Percentiles rank a stretch among this genome's conserved stretches.
Evolutionary conservation across 2,797 vertebrate species (phyloP).

Genomic region (Cryptoprocta ferox): DNA sequence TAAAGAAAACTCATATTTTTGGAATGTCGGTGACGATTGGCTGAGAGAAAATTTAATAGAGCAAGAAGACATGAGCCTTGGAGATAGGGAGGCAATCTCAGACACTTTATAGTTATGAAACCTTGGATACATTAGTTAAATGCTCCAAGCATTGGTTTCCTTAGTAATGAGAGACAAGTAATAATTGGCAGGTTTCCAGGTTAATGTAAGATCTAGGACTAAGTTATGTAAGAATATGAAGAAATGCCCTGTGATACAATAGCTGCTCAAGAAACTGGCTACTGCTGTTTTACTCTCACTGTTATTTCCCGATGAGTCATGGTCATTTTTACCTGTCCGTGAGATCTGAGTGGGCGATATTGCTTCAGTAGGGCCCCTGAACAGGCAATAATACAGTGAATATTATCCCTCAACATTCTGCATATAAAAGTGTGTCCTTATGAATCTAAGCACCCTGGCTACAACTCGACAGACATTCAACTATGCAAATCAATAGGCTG

Average conservation of each 20-base stretch:
- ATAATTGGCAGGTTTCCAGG: background rate
- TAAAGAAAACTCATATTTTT: conserved; percentile 15
- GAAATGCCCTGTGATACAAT: background rate
- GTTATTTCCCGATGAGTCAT: background rate
- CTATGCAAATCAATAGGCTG: conserved; percentile 27
- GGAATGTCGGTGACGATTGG: background rate
- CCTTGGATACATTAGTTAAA: background rate
- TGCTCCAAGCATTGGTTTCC: background rate
- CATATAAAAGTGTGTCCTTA: background rate
- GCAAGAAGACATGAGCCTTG: background rate
- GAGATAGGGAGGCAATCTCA: background rate
- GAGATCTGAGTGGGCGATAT: background rate
- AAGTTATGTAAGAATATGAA: background rate
- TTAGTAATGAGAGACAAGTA: background rate
- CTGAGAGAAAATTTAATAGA: background rate
- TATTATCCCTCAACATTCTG: background rate
- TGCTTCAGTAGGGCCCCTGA: background rate
- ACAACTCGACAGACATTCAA: conserved; percentile 12
- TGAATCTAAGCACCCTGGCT: background rate
- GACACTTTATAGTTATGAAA: background rate
- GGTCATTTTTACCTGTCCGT: background rate
- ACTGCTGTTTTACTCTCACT: background rate
- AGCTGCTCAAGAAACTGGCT: background rate
- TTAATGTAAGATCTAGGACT: background rate
- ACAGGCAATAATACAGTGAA: background rate